Percentiles rank a stretch among this genome's conserved stretches.
Conservation (phyloP, 2,113 vertebrate genomes). For the Sialia sialis region DNA sequence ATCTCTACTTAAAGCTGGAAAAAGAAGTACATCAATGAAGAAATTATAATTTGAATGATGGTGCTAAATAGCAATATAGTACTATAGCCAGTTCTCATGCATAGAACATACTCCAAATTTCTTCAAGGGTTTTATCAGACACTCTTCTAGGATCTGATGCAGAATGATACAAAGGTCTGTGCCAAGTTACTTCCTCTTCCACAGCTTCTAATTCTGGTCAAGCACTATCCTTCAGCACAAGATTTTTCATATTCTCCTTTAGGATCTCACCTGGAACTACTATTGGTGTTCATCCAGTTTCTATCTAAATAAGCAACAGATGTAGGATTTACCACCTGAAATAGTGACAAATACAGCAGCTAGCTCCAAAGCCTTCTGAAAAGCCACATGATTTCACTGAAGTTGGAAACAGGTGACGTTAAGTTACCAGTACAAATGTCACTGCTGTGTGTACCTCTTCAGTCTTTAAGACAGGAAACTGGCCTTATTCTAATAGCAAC, state of each 20-base stretch:
- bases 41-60: slow-evolving; percentile 54
- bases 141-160: not conserved
- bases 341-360: not conserved
- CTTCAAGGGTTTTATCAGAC: not conserved
- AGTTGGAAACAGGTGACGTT: not conserved
- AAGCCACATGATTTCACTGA: not conserved
- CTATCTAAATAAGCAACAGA: not conserved
- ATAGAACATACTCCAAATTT: not conserved
- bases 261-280: not conserved
- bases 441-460: not conserved
- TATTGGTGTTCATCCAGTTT: not conserved
- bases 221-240: not conserved
- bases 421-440: not conserved
- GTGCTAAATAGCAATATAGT: slow-evolving; percentile 40
- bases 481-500: not conserved
- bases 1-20: slow-evolving; percentile 68
- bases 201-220: not conserved
- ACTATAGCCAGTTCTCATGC: slow-evolving; percentile 48
- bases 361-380: not conserved
- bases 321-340: not conserved
- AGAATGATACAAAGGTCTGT: not conserved
- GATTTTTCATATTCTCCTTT: not conserved
- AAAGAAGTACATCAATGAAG: slow-evolving; percentile 66
- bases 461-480: not conserved
- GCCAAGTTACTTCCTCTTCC: not conserved